A percentile compares a stretch with the other conserved stretches of the same genome.
These are phyloP conservation scores for Acleris sparsana DNA, from an alignment of 2,888 invertebrate species.

Conservation along the genomic window DNA sequence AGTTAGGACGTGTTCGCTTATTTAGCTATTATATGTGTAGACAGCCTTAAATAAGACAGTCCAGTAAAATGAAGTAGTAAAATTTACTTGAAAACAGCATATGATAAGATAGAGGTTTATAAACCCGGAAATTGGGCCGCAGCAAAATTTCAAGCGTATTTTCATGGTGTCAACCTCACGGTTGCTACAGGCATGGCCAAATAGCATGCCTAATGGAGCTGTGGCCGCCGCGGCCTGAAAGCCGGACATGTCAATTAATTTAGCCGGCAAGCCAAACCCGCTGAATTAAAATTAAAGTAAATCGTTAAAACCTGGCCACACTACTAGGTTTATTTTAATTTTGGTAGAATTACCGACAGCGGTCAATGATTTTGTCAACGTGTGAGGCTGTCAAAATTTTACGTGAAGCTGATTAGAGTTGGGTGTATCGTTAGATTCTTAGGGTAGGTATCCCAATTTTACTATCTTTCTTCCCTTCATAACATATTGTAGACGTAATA, in stretches of 20 bases:
- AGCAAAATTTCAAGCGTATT: slow-evolving; percentile 19
- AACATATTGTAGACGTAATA: too few species aligned
- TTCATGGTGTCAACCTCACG: slow-evolving; percentile 29
- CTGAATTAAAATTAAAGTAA: slow-evolving; percentile 34
- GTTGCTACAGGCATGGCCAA: slow-evolving; percentile 21
- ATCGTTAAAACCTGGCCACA: slow-evolving; percentile 22
- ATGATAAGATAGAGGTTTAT: too few species aligned
- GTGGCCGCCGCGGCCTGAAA: slow-evolving; percentile 29
- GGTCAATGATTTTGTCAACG: too few species aligned
- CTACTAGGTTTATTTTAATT: neutral
- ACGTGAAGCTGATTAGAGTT: too few species aligned
- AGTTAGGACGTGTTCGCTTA: neutral
- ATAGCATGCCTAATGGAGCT: slow-evolving; percentile 31
- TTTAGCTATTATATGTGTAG: neutral
- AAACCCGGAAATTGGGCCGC: neutral
- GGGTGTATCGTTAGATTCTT: too few species aligned
- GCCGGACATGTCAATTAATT: slow-evolving; percentile 40
- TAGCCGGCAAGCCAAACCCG: slow-evolving; percentile 29
- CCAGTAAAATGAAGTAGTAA: too few species aligned
- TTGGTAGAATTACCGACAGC: too few species aligned
- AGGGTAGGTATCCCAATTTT: too few species aligned
- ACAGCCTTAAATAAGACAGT: too few species aligned
- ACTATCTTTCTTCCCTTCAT: too few species aligned
- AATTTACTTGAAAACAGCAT: too few species aligned
- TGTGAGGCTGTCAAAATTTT: too few species aligned